Percentiles rank a stretch among this genome's conserved stretches.
These are phyloP conservation scores for Maconellicoccus hirsutus DNA, from an alignment of 1,140 invertebrate species.

Conservation along the genomic window DNA sequence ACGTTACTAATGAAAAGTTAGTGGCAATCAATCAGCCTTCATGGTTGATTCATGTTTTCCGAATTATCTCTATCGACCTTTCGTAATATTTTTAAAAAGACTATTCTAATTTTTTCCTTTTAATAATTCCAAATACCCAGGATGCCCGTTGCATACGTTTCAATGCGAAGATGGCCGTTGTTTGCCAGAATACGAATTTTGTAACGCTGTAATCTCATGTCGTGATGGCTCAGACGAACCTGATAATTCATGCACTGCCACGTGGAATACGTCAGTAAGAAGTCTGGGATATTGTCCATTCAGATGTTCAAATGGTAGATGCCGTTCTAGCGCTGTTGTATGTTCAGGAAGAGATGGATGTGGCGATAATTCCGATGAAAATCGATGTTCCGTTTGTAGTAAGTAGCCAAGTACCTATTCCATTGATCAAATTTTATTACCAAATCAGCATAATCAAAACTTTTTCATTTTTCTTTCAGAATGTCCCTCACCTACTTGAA, in stretches of 20 bases:
- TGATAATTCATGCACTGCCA: constrained; percentile 48
- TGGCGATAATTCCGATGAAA: constrained; percentile 78
- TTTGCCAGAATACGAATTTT: constrained; percentile 77
- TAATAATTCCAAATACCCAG: too few relatives aligned
- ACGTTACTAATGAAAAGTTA: too few relatives aligned
- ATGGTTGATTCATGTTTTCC: too few relatives aligned
- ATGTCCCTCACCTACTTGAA: neutral
- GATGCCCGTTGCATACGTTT: constrained; percentile 67
- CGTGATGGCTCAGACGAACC: constrained; percentile 75
- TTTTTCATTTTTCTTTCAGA: neutral
- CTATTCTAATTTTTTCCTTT: too few relatives aligned
- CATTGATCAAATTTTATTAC: neutral
- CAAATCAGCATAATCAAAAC: neutral
- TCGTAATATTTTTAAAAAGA: too few relatives aligned
- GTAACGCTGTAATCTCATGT: constrained; percentile 75
- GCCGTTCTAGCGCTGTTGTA: constrained; percentile 70
- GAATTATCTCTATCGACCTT: too few relatives aligned
- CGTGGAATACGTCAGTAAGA: constrained; percentile 28
- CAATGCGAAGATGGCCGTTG: constrained; percentile 72
- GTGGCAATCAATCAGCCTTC: too few relatives aligned
- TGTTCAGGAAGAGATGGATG: constrained; percentile 81
- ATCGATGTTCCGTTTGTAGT: constrained; percentile 72
- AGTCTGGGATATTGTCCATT: constrained; percentile 50
- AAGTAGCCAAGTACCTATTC: constrained; percentile 23
- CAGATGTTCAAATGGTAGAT: constrained; percentile 70